Base-by-base conservation (phyloP, 2,113 vertebrate genomes). In the Otolemur garnettii region DNA sequence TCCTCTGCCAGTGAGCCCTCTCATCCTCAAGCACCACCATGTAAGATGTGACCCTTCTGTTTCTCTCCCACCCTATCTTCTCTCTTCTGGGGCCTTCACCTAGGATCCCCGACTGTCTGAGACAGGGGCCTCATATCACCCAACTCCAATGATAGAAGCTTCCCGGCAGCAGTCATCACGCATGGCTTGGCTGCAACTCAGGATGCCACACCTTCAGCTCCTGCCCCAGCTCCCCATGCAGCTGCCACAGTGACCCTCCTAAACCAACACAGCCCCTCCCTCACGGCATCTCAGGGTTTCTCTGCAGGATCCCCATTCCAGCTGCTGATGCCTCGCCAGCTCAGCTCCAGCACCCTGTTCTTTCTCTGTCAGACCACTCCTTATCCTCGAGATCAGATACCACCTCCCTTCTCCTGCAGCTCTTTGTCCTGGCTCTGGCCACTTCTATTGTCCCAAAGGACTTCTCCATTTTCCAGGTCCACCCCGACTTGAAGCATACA, bases 101-200 rank as follows among this genome's bases (percentile, higher is more conserved):
- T 33, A 83, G 53, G 68, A 55, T 4, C 11, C 68, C 55, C 12
- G 26, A 75, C 28, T n/a, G 28, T 14, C 74, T 75, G 66, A 77
- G 59, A 18, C 10, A 13, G 45, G 5, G 8, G 42, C 24, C 85
- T 50, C 22, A 7, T 6, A 1, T 28, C 3, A 4, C 28, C 87
- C 15, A 13, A 10, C 45, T 26, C 42, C 59, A 24, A 35, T 1
- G 86, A 42, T 30, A 50, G 45, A 50, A 50, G 45, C 64, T 12
- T 50, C 18, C 38, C 2, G n/a, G 30, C 28, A 45, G 80, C 77
- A 35, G 66, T 28, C 22, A 22, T 21, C 55, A 33, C 57, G 55
- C 10, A 0, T 19, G 1, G 45, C 30, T 38, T 26, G 8, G 30
- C 22, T 24, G 59, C 12, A 28, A 12, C 74, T 60, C 3, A 0